These are phyloP conservation scores for Panthera tigris DNA, from an alignment of 2,113 vertebrate species.

Conservation along the genomic window DNA sequence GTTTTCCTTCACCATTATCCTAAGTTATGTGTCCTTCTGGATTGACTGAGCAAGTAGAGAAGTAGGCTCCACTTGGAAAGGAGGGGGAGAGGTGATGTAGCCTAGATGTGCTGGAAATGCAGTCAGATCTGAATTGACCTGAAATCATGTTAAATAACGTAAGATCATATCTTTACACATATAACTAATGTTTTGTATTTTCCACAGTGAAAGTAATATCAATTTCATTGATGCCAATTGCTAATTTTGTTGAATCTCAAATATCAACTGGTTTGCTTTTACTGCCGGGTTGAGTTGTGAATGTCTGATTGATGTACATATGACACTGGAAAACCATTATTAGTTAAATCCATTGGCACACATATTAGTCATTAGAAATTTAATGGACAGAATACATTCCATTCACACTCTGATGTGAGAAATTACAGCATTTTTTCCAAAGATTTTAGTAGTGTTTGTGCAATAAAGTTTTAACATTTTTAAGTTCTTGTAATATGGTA, in stretches of 20 bases:
- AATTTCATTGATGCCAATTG: background rate
- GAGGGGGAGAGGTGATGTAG: accelerated
- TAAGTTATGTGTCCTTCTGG: background rate
- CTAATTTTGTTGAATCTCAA: background rate
- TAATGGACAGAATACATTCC: background rate
- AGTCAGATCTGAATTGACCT: background rate
- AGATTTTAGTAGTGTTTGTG: background rate
- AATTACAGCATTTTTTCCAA: background rate
- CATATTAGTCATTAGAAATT: background rate
- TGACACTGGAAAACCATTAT: background rate
- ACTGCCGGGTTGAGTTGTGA: background rate
- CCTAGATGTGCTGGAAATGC: background rate
- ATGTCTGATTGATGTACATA: background rate
- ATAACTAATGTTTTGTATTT: background rate
- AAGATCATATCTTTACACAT: background rate
- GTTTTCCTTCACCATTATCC: background rate
- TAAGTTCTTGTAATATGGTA: background rate
- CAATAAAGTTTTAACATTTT: background rate
- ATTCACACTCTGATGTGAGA: background rate
- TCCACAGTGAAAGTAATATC: background rate
- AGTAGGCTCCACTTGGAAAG: accelerated
- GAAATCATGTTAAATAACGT: background rate
- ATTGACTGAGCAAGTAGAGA: background rate
- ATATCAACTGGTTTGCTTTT: background rate
- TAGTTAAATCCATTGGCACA: background rate